phyloP scores from a whole-genome alignment of 2,113 vertebrate genomes.

The Oophaga pumilio region DNA sequence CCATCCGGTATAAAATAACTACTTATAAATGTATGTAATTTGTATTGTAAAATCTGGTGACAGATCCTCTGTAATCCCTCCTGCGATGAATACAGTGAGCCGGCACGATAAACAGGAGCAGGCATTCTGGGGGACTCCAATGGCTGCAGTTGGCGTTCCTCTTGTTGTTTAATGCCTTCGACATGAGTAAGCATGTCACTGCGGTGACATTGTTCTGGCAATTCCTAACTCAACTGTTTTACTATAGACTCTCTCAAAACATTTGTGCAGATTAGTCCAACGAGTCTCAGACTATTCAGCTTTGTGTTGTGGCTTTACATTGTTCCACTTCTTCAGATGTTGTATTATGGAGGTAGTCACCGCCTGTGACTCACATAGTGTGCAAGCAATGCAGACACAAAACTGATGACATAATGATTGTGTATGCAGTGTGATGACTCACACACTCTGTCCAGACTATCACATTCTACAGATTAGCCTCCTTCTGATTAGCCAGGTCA shows the following conservation, averaged over 20 bases:
- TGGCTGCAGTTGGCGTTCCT: background rate
- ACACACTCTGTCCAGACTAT: conserved; percentile 14
- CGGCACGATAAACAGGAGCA: too few relatives aligned
- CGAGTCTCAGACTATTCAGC: background rate
- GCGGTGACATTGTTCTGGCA: background rate
- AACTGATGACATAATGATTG: conserved; percentile 18
- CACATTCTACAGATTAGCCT: conserved; percentile 22
- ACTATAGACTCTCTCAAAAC: background rate
- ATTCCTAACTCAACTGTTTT: background rate
- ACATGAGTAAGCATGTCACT: background rate
- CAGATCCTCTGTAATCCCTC: too few relatives aligned
- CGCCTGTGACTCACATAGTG: background rate
- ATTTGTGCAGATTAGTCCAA: background rate
- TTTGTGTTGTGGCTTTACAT: background rate
- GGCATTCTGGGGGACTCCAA: background rate
- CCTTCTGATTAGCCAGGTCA: background rate
- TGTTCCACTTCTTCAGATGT: background rate
- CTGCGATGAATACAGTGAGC: too few relatives aligned
- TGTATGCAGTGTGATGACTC: conserved; percentile 17
- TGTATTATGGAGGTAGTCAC: background rate
- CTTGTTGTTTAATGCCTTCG: background rate
- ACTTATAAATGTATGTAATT: too few relatives aligned
- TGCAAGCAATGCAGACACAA: conserved; percentile 14
- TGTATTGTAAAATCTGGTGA: too few relatives aligned
- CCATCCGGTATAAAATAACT: too few relatives aligned